These are phyloP conservation scores for Solenopsis fugax DNA, from an alignment of 1,140 invertebrate genomes.

Conservation along the genomic window DNA sequence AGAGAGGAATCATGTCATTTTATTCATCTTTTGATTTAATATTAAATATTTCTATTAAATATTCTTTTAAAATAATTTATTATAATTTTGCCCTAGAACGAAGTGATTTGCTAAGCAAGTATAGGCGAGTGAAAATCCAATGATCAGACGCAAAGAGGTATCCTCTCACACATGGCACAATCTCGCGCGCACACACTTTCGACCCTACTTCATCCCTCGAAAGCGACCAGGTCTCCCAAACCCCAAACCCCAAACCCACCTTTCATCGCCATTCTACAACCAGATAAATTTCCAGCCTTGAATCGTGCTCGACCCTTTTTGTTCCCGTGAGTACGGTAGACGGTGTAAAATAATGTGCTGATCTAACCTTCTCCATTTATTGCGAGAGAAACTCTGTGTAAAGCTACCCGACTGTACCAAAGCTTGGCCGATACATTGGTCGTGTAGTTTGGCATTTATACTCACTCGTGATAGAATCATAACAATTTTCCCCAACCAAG, in stretches of 20 bases:
- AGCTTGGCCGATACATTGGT: constrained; percentile 17
- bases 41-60: neutral
- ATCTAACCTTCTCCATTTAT: constrained; percentile 52
- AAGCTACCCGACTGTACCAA: constrained; percentile 5
- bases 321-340: constrained; percentile 44
- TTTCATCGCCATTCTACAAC: constrained; percentile 50
- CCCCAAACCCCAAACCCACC: constrained; percentile 32
- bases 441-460: constrained; percentile 11
- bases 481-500: constrained; percentile 5
- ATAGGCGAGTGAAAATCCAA: constrained; percentile 17
- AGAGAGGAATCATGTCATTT: neutral
- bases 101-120: constrained; percentile 40
- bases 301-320: constrained; percentile 53
- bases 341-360: constrained; percentile 52
- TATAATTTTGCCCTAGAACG: neutral
- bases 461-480: neutral
- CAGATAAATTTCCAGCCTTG: constrained; percentile 68
- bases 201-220: neutral
- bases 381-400: neutral
- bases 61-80: neutral
- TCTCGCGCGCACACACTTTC: constrained; percentile 26
- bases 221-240: constrained; percentile 29
- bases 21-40: neutral
- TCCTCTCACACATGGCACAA: neutral
- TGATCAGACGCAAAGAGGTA: neutral